Base-by-base conservation (phyloP, 2,888 invertebrate genomes). In the Cecidostiba fungosa region DNA sequence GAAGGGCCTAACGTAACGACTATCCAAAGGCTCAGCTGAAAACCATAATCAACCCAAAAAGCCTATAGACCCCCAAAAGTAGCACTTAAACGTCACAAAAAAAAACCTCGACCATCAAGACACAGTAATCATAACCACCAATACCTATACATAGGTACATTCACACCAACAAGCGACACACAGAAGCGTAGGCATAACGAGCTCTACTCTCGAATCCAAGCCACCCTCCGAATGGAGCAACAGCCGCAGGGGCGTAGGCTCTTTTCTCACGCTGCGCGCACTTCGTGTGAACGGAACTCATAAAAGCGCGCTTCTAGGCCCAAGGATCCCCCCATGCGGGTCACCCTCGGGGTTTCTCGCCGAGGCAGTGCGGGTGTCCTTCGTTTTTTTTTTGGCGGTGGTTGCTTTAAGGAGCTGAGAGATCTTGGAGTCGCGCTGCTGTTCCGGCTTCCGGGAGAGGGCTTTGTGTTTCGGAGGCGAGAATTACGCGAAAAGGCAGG, bases 251-350 rank as follows among this genome's bases (percentile, higher is more conserved):
- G 86, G 84, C 87, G 86, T 87, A 89, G 86, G 85, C 87, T n/a
- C 29, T 89, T 89, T 84, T 84, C 90, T 89, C 90, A 88, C 89
- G 89, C 79, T 84, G 76, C 10, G 73, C 62, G 77, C 83, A 29
- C 72, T 77, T 77, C 90, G 90, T 90, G 90, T 90, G 90, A 91
- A 91, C 89, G 89, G 89, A 89, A 90, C 88, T 88, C 86, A 82
- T 79, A 82, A 86, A 86, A 83, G 54, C 66, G 72, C 69, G 43
- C n/a, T 8, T 19, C 54, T 59, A 59, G 29, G 26, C 19, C 59
- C 50, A 62, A 74, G 26, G 78, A 79, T 72, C 23, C 32, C 76
- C 47, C 43, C 62, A 26, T 66, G 14, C 76, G 70, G 54, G 47
- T 47, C 19, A 32, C 29, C n/a, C n/a, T 26, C 50, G 16, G 50